Evolutionary conservation across 2,888 invertebrate species (phyloP).

Genomic region (Seladonia tumulorum): DNA sequence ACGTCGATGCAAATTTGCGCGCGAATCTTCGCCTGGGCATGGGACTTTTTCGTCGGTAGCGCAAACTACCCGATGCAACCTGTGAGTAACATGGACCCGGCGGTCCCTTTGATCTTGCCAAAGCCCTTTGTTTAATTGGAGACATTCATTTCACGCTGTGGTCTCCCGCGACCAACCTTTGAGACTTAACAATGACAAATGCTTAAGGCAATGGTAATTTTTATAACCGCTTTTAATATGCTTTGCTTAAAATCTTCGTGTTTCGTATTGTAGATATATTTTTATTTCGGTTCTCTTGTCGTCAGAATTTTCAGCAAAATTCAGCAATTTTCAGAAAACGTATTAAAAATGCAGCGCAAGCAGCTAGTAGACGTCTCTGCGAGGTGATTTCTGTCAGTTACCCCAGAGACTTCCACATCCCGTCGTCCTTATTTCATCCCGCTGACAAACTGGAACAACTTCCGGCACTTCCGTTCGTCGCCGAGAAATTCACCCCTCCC

Average conservation of each 20-base stretch:
- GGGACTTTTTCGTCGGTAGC: conserved; percentile 78
- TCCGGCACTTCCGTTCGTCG: not conserved
- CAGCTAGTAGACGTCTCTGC: not conserved
- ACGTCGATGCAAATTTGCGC: conserved; percentile 80
- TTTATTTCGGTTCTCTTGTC: not conserved
- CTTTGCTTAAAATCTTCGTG: too few relatives aligned
- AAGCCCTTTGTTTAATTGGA: not conserved
- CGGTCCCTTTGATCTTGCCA: not conserved
- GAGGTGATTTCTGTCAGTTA: not conserved
- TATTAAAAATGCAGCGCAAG: not conserved
- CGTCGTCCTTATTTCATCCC: not conserved
- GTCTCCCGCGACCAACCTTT: too few relatives aligned
- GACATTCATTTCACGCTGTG: not conserved
- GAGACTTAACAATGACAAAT: too few relatives aligned
- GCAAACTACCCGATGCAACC: conserved; percentile 77
- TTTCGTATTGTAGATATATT: not conserved
- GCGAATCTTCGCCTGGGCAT: conserved; percentile 79
- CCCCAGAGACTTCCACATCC: not conserved
- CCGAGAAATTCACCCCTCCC: not conserved
- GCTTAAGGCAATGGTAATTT: too few relatives aligned
- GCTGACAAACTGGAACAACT: conserved; percentile 2
- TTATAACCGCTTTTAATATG: too few relatives aligned
- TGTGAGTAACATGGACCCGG: conserved; percentile 71
- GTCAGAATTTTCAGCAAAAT: not conserved
- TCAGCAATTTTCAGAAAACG: too few relatives aligned